Evolutionary conservation across 2,797 vertebrate species (phyloP), one percentile per base, ranked within the genome.

Genomic region (Cynopterus sphinx): DNA sequence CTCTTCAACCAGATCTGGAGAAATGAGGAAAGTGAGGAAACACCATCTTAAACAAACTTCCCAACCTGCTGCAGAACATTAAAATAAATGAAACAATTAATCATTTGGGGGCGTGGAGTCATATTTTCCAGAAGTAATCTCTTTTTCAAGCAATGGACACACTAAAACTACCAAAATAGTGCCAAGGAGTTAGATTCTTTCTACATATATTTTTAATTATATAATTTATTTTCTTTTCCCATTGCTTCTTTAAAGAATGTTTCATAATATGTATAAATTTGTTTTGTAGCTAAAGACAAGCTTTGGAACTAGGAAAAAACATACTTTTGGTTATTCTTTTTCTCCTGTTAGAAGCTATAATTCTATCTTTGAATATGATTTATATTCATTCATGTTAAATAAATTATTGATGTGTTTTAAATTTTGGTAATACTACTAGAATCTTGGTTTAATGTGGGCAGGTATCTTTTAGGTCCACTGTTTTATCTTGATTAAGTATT

Each of bases 61-160:
- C 49, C 94, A 96, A 88, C 74, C 68, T 97, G 24, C 19, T 95
- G 68, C 17, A 86, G 57, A 91, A 96, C 88, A 90, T 87, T 90
- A 97, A 97, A 98, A 97, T 94, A 96, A 98, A 97, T 96, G 77
- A 95, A 98, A 95, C 94, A 96, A 98, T 92, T 96, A 96, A 98
- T 98, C 68, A 77, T 88, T 97, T 94, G 95, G 86, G 85, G 41
- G 39, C 19, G 63, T 82, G 26, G 49, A 96, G 59, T 95, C 78
- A 93, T 84, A 87, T 86, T 97, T 98, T 97, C 94, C 94, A 96
- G 68, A 87, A 63, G 36, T 46, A 88, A 96, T 57, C 93, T 97
- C 82, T 91, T 88, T 84, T 94, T 91, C 96, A 97, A 61, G 33
- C 33, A 83, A 43, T 21, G 19, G 61, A 33, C n/a, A 79, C 12